A percentile compares a stretch with the other conserved stretches of the same genome.
Evolutionary conservation across 2,797 vertebrate genomes (phyloP).

Genomic region (Psittacula derbiana): DNA sequence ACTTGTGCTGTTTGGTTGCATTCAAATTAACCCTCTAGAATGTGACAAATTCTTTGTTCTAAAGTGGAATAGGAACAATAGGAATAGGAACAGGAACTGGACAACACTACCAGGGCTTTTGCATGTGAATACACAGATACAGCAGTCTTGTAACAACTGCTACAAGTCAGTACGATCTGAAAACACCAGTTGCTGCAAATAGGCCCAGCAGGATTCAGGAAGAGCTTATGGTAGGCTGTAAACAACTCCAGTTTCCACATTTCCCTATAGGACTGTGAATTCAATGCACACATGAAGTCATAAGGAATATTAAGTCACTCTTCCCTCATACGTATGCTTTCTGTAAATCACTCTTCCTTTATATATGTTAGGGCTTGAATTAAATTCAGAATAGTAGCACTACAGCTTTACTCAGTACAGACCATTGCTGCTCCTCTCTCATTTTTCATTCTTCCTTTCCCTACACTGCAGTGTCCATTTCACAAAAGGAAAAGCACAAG

Average conservation of each 20-base stretch:
- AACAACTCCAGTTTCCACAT: background rate
- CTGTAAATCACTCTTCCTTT: background rate
- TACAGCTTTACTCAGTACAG: background rate
- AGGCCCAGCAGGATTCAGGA: background rate
- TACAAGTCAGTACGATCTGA: background rate
- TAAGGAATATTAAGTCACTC: background rate
- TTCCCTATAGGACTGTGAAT: background rate
- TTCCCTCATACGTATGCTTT: background rate
- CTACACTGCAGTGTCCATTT: background rate
- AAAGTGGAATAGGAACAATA: background rate
- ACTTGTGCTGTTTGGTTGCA: background rate
- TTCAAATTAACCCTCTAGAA: background rate
- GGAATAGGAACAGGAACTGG: background rate
- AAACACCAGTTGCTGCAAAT: accelerated
- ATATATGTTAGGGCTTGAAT: background rate
- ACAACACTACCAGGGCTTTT: background rate
- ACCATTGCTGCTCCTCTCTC: background rate
- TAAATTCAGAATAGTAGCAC: background rate
- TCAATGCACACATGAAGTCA: background rate
- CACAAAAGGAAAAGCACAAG: background rate
- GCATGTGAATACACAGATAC: background rate
- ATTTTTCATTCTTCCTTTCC: background rate
- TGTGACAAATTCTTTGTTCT: background rate
- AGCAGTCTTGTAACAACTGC: background rate
- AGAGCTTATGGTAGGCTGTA: background rate